Evolutionary conservation across 2,797 vertebrate genomes (phyloP).

Genomic region (Anniella stebbinsi): DNA sequence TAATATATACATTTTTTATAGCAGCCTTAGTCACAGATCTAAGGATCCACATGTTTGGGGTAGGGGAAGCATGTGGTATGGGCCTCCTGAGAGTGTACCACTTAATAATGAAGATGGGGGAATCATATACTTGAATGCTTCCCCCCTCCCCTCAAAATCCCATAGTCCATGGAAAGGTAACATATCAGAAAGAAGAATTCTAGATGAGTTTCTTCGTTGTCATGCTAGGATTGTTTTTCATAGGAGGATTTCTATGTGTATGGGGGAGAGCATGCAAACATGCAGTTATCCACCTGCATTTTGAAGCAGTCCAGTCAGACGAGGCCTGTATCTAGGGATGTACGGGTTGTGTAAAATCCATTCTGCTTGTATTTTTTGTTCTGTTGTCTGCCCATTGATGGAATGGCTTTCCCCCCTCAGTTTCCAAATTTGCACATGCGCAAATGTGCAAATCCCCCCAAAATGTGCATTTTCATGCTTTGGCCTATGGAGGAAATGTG

Average conservation of each 20-base stretch:
- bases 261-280: background rate
- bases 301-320: background rate
- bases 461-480: too few relatives aligned
- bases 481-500: too few relatives aligned
- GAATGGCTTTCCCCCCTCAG: too few relatives aligned
- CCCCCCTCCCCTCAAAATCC: background rate
- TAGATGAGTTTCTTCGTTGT: background rate
- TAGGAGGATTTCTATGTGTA: background rate
- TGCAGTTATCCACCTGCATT: background rate
- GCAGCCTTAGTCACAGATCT: background rate
- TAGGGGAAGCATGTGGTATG: background rate
- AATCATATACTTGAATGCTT: background rate
- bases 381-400: too few relatives aligned
- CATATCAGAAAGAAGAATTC: background rate
- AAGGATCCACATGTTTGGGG: background rate
- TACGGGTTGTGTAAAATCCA: too few relatives aligned
- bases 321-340: background rate
- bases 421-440: too few relatives aligned
- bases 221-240: background rate
- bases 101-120: background rate
- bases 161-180: background rate
- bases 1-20: background rate
- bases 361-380: too few relatives aligned
- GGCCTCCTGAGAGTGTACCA: background rate
- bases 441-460: too few relatives aligned